phyloP scores from a whole-genome alignment of 2,888 invertebrate species.

The Polymixis lichenea region DNA sequence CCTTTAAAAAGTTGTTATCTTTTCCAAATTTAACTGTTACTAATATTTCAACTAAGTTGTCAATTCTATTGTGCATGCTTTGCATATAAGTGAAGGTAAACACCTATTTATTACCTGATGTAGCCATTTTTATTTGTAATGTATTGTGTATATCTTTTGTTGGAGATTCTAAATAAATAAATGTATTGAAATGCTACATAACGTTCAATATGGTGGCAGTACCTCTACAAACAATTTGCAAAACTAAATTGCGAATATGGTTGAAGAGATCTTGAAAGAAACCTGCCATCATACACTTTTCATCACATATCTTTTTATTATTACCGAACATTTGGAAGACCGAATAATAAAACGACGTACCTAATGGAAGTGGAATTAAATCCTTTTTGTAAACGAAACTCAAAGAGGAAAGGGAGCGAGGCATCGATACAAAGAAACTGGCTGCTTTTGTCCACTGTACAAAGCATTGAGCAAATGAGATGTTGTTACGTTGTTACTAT shows the following conservation, averaged over 20 bases:
- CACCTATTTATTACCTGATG: no score
- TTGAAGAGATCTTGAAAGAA: neutral
- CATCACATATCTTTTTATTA: neutral
- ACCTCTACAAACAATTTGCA: neutral
- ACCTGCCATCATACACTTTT: neutral
- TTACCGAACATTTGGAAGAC: neutral
- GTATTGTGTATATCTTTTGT: no score
- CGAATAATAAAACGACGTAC: slow-evolving; percentile 3
- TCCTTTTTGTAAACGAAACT: slow-evolving; percentile 22
- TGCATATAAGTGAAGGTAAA: no score
- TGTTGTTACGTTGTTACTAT: slow-evolving; percentile 5
- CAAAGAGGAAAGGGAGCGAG: slow-evolving; percentile 28
- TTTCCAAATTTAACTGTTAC: no score
- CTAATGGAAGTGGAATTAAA: slow-evolving; percentile 47
- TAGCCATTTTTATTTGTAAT: no score
- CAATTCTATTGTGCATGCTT: no score
- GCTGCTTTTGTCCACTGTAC: slow-evolving; percentile 35
- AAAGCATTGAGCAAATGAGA: slow-evolving; percentile 30
- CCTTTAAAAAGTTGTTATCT: no score
- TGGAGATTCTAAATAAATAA: no score
- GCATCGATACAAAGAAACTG: slow-evolving; percentile 33
- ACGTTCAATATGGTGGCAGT: neutral
- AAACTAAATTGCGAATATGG: neutral
- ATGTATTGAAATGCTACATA: neutral
- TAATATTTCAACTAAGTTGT: no score